phyloP scores from a whole-genome alignment of 1,140 invertebrate species.

The Zaprionus ornatus region DNA sequence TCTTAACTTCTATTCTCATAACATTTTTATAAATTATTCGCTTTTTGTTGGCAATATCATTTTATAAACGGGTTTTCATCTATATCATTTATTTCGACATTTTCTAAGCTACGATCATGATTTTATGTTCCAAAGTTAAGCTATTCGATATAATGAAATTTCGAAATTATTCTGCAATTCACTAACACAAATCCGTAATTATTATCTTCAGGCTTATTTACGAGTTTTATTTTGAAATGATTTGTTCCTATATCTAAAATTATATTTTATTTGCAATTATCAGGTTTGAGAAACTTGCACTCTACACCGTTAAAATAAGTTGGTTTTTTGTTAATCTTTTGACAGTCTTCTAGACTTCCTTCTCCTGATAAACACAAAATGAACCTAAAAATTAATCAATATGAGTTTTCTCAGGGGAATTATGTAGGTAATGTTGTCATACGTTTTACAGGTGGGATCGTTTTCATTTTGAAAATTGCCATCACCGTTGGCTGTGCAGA shows the following conservation, averaged over 20 bases:
- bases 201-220: neutral
- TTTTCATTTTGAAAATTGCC: neutral
- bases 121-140: too few species aligned
- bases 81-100: too few species aligned
- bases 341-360: neutral
- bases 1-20: neutral
- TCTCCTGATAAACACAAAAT: neutral
- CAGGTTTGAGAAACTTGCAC: slow-evolving; percentile 24
- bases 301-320: slow-evolving; percentile 3
- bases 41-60: too few species aligned
- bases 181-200: neutral
- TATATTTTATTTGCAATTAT: slow-evolving; percentile 17
- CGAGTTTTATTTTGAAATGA: neutral
- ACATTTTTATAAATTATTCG: too few species aligned
- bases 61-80: too few species aligned
- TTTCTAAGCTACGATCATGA: too few species aligned
- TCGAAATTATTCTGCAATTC: too few species aligned
- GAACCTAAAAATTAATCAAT: neutral
- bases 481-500: neutral
- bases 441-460: slow-evolving; percentile 26
- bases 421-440: neutral
- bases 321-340: neutral
- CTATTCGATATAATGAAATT: too few species aligned
- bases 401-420: neutral
- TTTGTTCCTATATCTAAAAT: neutral